Conservation (phyloP, 2,113 vertebrate genomes). For the Trogon melanurus region DNA sequence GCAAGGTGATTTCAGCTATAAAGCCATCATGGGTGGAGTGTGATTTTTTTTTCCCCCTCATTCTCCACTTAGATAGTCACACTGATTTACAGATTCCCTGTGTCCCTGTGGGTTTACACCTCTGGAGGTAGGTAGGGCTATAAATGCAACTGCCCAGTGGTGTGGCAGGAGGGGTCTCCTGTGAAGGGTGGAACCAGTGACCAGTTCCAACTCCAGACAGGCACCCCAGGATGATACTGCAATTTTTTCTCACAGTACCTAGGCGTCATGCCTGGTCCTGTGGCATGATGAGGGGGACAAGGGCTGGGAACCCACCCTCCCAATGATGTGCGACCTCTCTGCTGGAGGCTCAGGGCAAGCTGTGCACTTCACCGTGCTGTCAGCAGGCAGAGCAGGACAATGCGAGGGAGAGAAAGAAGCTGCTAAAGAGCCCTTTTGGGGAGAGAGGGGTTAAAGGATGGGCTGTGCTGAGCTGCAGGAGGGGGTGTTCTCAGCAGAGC, state of each 20-base stretch:
- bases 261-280: neutral
- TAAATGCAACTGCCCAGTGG: neutral
- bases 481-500: neutral
- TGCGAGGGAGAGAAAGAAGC: neutral
- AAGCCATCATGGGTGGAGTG: neutral
- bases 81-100: neutral
- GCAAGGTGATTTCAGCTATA: slow-evolving; percentile 37
- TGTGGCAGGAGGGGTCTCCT: neutral
- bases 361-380: neutral
- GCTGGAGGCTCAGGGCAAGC: neutral
- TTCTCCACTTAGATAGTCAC: neutral
- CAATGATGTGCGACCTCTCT: neutral
- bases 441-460: neutral
- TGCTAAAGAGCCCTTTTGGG: neutral
- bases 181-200: neutral
- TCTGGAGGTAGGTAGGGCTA: neutral
- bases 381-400: neutral
- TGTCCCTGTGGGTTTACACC: neutral
- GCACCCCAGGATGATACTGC: neutral
- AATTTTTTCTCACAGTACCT: neutral
- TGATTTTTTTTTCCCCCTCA: neutral
- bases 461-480: neutral
- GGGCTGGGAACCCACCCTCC: fast-evolving
- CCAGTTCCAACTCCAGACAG: neutral
- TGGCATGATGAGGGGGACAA: fast-evolving